Evolutionary conservation across 2,113 vertebrate species (phyloP), one percentile per base, ranked within the genome.

Genomic region (Spea multiplicata): DNA sequence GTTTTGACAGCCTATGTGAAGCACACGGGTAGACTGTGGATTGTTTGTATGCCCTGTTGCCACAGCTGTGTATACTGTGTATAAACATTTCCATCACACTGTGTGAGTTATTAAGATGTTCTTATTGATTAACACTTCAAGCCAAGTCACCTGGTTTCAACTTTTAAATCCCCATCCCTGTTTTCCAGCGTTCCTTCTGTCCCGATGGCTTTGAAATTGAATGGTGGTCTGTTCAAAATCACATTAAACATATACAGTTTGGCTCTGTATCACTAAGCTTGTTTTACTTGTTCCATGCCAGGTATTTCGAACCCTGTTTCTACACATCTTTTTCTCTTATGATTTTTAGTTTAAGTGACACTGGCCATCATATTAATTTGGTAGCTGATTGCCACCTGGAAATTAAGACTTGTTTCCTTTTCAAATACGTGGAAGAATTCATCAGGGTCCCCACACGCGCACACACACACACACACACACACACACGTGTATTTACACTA

Each of bases 41-140:
- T 68, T 74, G 59, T 65, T 49, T 74, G 16, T 64, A 12, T 64
- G 55, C 59, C 44, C 59, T 74, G 57, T 74, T 74, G 61, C 73
- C 57, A 74, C 61, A 74, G 73, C 73, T 64, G 47, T 74, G 73
- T 74, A 30, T 74, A 50, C 49, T 16, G 64, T 17, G 16, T 65
- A 74, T 65, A 74, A 74, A 74, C 47, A 49, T 49, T 74, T 64
- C n/a, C 73, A 74, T 74, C 73, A 64, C 9, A 44, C 16, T 6
- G 14, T 74, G 8, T 16, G 53, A 57, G 53, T 8, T 74, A 47
- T 45, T 73, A 14, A 62, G 59, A 74, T 62, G 72, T 48, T 48
- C 44, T 49, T 64, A 64, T 62, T 74, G 59, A 64, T 74, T 17
- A 64, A 49, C 14, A 74, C 61, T 9, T 64, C 59, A 74, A 10